phyloP scores from a whole-genome alignment of 2,888 invertebrate species.

The Cheilosia impressa region DNA sequence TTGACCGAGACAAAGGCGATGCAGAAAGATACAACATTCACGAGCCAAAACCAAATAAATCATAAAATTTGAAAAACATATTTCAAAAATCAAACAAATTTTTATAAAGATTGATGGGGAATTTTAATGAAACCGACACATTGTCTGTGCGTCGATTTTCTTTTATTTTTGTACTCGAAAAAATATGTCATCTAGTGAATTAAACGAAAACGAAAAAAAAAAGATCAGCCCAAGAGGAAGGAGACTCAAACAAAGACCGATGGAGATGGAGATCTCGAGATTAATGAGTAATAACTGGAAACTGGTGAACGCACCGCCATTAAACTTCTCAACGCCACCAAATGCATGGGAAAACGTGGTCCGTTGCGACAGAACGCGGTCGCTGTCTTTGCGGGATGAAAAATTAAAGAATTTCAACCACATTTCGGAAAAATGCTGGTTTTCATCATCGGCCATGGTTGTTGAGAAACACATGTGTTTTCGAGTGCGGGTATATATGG shows the following conservation, averaged over 20 bases:
- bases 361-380: slow-evolving; percentile 22
- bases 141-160: slow-evolving; percentile 14
- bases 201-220: slow-evolving; percentile 17
- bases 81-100: slow-evolving; percentile 19
- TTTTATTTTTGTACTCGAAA: slow-evolving; percentile 36
- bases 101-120: slow-evolving; percentile 64
- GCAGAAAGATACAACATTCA: slow-evolving; percentile 5
- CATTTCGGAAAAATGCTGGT: slow-evolving; percentile 43
- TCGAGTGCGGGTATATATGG: slow-evolving; percentile 47
- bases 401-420: slow-evolving; percentile 37
- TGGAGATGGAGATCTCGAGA: background rate
- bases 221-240: background rate
- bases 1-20: slow-evolving; percentile 6
- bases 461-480: slow-evolving; percentile 35
- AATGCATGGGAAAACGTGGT: slow-evolving; percentile 17
- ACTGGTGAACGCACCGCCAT: slow-evolving; percentile 2
- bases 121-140: slow-evolving; percentile 32
- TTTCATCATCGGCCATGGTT: background rate
- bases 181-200: slow-evolving; percentile 42
- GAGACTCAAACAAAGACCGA: background rate
- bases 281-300: slow-evolving; percentile 42
- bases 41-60: slow-evolving; percentile 35
- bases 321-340: slow-evolving; percentile 26
- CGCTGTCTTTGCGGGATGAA: slow-evolving; percentile 10
- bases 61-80: slow-evolving; percentile 30